Percentiles rank a stretch among this genome's conserved stretches.
These are phyloP conservation scores for Eudemis profundana DNA, from an alignment of 2,888 invertebrate genomes.

Conservation along the genomic window DNA sequence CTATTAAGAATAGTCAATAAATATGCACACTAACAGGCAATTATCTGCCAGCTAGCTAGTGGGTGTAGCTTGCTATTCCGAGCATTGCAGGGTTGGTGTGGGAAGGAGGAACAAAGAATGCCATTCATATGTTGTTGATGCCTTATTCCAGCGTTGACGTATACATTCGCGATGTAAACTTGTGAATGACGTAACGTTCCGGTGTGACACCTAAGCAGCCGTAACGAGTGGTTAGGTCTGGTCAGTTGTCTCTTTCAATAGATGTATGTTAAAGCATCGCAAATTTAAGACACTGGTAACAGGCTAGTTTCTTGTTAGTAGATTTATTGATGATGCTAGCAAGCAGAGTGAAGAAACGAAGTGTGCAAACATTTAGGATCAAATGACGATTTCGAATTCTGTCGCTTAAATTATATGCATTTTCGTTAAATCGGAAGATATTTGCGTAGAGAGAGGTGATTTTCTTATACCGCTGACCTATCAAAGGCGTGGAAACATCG, in stretches of 20 bases:
- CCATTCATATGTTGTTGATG: background rate
- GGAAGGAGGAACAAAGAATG: background rate
- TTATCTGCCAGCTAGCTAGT: conserved; percentile 1
- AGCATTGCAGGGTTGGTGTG: background rate
- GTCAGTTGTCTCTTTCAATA: background rate
- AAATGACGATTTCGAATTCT: too few species aligned
- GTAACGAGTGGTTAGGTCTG: background rate
- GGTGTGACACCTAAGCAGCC: conserved; percentile 3
- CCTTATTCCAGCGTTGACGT: background rate
- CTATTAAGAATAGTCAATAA: background rate
- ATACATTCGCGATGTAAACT: background rate
- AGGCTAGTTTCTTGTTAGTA: too few species aligned
- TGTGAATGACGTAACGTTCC: background rate
- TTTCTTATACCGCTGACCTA: too few species aligned
- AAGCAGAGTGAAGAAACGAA: too few species aligned
- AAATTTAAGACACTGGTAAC: background rate
- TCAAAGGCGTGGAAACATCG: background rate
- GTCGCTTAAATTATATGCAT: too few species aligned
- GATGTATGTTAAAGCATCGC: background rate
- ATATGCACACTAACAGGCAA: background rate
- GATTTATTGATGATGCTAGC: too few species aligned
- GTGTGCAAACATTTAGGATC: too few species aligned
- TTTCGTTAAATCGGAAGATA: too few species aligned
- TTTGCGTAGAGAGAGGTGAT: too few species aligned
- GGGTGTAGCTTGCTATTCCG: background rate